phyloP scores from a whole-genome alignment of 2,797 vertebrate genomes.

The Emydoidea blandingii region DNA sequence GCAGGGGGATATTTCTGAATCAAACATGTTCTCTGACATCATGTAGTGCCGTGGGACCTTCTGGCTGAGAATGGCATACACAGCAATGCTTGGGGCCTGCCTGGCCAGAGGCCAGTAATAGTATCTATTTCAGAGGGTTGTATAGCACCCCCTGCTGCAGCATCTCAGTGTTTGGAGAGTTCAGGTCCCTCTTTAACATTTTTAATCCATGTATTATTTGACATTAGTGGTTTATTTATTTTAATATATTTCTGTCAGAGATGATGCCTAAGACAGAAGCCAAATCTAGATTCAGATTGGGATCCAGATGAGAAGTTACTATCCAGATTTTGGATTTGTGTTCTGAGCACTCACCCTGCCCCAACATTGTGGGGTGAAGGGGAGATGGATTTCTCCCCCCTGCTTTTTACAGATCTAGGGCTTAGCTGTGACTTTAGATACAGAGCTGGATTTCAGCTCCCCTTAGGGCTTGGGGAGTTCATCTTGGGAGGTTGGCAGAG shows the following conservation, averaged over 20 bases:
- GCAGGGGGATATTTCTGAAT: neutral
- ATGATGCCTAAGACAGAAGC: neutral
- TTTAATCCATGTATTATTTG: neutral
- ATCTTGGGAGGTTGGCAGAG: slow-evolving; percentile 25
- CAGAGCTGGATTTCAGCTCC: slow-evolving; percentile 24
- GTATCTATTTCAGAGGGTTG: neutral
- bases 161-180: neutral
- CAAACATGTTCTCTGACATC: neutral
- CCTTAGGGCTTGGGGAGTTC: neutral
- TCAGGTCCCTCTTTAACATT: neutral
- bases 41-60: neutral
- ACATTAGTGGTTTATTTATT: neutral
- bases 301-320: neutral
- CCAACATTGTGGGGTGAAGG: neutral
- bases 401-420: neutral
- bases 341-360: neutral
- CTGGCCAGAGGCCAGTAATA: neutral
- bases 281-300: neutral
- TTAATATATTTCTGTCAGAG: neutral
- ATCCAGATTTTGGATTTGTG: neutral
- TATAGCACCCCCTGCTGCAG: neutral
- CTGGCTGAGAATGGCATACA: neutral
- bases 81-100: neutral
- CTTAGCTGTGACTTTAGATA: neutral
- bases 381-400: neutral